Evolutionary conservation across 2,797 vertebrate genomes (phyloP).

Genomic region (Typhlichthys subterraneus): DNA sequence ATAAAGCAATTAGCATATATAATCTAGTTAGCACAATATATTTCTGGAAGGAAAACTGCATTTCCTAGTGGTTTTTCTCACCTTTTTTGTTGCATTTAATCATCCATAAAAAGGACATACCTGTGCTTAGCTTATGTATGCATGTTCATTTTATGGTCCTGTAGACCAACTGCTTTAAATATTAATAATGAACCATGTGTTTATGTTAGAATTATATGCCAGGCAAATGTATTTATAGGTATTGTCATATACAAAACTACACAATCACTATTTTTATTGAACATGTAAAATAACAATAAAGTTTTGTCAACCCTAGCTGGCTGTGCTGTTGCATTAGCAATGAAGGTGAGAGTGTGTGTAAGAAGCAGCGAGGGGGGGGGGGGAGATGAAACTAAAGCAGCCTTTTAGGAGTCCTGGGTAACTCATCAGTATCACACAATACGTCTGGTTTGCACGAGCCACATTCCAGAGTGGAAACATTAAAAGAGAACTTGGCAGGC

Average conservation of each 20-base stretch:
- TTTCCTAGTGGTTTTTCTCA: neutral
- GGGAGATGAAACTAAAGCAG: neutral
- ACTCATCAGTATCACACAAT: conserved; percentile 50
- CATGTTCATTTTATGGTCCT: neutral
- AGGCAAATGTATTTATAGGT: too few relatives aligned
- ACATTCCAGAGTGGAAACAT: conserved; percentile 63
- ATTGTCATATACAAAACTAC: too few relatives aligned
- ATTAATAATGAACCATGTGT: too few relatives aligned
- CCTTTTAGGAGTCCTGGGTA: conserved; percentile 50
- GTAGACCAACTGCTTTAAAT: conserved; percentile 24
- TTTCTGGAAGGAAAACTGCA: conserved; percentile 25
- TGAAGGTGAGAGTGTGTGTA: too few relatives aligned
- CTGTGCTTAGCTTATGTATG: neutral
- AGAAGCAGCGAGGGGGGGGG: neutral
- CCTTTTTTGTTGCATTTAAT: too few relatives aligned
- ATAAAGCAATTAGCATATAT: conserved; percentile 8
- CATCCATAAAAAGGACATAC: neutral
- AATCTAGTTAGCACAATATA: conserved; percentile 14
- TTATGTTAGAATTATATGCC: too few relatives aligned
- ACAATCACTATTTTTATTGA: too few relatives aligned
- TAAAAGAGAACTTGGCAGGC: conserved; percentile 20
- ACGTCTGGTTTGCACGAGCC: conserved; percentile 15
- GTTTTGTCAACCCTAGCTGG: too few relatives aligned
- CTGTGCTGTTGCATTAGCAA: too few relatives aligned
- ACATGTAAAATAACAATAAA: too few relatives aligned